Evolutionary conservation across 2,797 vertebrate genomes (phyloP).

Genomic region (Lepilemur ruficaudatus): DNA sequence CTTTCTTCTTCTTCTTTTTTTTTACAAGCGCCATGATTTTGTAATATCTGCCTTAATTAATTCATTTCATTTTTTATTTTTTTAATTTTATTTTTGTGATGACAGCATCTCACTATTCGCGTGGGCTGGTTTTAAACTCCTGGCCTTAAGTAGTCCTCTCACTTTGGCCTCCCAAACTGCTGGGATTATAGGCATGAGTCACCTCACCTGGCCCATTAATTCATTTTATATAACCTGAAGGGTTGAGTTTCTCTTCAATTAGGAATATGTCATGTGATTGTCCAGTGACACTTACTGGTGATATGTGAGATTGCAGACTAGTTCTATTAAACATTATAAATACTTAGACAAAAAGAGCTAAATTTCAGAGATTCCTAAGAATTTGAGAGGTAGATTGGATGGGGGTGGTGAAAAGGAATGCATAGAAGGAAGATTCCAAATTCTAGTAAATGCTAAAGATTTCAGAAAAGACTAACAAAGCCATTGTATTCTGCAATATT

Average conservation of each 20-base stretch:
- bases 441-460: slow-evolving; percentile 32
- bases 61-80: slow-evolving; percentile 27
- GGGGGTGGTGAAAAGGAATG: not conserved
- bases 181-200: not conserved
- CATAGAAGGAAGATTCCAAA: not conserved
- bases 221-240: slow-evolving; percentile 47
- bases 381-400: slow-evolving; percentile 43
- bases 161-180: not conserved
- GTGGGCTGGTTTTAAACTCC: not conserved
- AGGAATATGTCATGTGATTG: slow-evolving; percentile 62
- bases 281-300: slow-evolving; percentile 72
- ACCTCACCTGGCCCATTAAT: not conserved
- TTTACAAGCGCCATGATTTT: too few species aligned
- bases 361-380: slow-evolving; percentile 39
- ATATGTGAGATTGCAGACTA: slow-evolving; percentile 61
- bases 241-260: slow-evolving; percentile 51
- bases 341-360: slow-evolving; percentile 42
- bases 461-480: slow-evolving; percentile 42
- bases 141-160: not conserved
- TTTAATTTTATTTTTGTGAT: not conserved
- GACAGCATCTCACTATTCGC: not conserved
- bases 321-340: slow-evolving; percentile 59
- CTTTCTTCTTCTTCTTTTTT: not conserved
- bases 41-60: slow-evolving; percentile 13
- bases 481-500: slow-evolving; percentile 26